phyloP scores from a whole-genome alignment of 2,113 vertebrate species.

The Hippolais icterina region DNA sequence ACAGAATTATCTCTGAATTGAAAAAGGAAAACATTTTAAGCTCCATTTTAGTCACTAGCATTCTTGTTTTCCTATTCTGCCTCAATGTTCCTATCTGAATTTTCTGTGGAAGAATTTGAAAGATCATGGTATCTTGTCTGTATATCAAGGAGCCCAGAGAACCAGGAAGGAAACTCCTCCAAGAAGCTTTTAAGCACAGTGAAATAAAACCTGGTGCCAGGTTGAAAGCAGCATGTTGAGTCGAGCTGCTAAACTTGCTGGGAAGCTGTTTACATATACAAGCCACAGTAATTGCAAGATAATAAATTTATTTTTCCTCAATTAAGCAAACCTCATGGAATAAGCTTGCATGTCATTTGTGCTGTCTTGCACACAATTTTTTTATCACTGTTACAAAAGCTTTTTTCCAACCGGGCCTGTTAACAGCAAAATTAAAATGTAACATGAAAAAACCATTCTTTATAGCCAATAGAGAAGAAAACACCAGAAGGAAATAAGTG shows the following conservation, averaged over 20 bases:
- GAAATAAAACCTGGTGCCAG: neutral
- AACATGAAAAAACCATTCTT: neutral
- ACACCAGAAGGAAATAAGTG: neutral
- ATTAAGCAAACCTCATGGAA: neutral
- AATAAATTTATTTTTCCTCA: slow-evolving; percentile 34
- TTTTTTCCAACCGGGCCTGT: neutral
- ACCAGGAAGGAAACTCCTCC: neutral
- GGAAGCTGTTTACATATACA: neutral
- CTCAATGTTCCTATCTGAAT: neutral
- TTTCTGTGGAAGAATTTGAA: neutral
- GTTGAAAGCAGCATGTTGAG: neutral
- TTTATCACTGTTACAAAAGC: neutral
- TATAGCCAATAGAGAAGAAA: neutral
- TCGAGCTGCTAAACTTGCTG: neutral
- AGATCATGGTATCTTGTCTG: neutral
- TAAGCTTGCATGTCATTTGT: neutral
- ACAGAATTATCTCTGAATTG: neutral
- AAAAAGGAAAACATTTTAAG: neutral
- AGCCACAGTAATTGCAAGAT: neutral
- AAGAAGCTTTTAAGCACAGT: neutral
- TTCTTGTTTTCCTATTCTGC: neutral
- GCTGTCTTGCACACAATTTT: neutral
- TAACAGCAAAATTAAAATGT: neutral
- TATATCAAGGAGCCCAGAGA: neutral
- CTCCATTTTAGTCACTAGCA: neutral